A percentile compares a stretch with the other conserved stretches of the same genome.
phyloP scores from a whole-genome alignment of 1,140 invertebrate species.

The Drosophila repletoides region DNA sequence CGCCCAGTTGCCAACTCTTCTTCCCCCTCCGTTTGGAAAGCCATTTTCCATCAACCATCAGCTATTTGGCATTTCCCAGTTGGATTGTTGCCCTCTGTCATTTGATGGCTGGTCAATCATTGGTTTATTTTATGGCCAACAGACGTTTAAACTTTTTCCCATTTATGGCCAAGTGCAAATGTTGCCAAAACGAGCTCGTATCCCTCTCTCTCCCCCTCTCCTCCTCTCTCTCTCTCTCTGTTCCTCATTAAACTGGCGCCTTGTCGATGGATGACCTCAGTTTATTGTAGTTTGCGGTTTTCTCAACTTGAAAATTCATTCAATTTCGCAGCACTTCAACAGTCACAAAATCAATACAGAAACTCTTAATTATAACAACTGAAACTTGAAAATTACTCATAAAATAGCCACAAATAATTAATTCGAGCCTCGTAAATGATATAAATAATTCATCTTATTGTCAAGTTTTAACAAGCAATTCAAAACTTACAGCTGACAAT shows the following conservation, averaged over 20 bases:
- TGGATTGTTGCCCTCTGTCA: neutral
- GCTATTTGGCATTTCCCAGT: constrained; percentile 1
- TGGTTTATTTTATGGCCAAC: constrained; percentile 67
- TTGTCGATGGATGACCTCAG: constrained; percentile 65
- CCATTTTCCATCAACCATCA: constrained; percentile 4
- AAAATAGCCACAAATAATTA: constrained; percentile 4
- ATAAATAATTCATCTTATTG: neutral
- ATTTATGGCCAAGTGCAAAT: constrained; percentile 32
- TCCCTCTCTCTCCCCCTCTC: too few species aligned
- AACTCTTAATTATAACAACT: neutral
- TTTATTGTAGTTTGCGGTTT: neutral
- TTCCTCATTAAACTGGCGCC: constrained; percentile 56
- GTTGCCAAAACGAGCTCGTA: constrained; percentile 16
- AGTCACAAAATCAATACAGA: neutral
- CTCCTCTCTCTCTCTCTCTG: constrained; percentile 14
- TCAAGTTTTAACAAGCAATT: too few species aligned
- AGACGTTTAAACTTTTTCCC: constrained; percentile 56
- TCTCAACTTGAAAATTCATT: neutral
- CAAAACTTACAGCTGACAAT: too few species aligned
- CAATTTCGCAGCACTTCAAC: neutral
- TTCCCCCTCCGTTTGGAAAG: too few species aligned
- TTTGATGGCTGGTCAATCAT: constrained; percentile 72
- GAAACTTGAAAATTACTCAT: too few species aligned
- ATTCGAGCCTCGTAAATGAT: neutral
- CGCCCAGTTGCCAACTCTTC: constrained; percentile 35